Base-by-base conservation (phyloP, 1,140 invertebrate genomes). In the Apolygus lucorum region DNA sequence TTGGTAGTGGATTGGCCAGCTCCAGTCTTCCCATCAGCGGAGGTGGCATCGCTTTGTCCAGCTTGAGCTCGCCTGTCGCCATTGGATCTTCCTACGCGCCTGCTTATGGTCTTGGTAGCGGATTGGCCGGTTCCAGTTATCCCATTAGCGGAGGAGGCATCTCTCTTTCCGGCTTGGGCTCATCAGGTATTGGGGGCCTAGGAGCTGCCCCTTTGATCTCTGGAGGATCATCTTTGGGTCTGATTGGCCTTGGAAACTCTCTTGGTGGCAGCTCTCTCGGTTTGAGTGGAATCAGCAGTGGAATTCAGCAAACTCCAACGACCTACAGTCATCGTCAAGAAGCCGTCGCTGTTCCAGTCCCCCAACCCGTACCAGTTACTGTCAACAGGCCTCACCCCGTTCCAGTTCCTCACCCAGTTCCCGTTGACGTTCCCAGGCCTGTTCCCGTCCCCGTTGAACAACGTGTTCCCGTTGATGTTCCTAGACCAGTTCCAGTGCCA, bases 401-500 rank as follows among this genome's bases (percentile, higher is more conserved):
- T n/a, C 68, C 68, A n/a, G 63, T 70, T 22, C 68, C 68, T 34
- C 68, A 70, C 25, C 68, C 68, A 24, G 68, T 70, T 22, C 68
- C 68, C 28, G 69, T 70, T 24, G 52, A 67, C 34, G 69, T 70
- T 1, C 69, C 69, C 2, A 24, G 65, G 2, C 54, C 69, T 1
- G 63, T 67, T 8, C 34, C 28, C 22, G 67, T 70, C 34, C 63
- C 69, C n/a, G 63, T 74, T 42, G 52, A 65, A 1, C 75, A 76
- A 25, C 71, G 71, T 1, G 25, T 54, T 24, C 63, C 77, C 0
- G 79, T 80, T 21, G 76, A 77, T 0, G 77, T 81, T 0, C 79
- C 78, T 2, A 77, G 77, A 71, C 80, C 79, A 1, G 79, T 79
- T 71, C 79, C 79, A 2, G 78, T 80, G 2, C 77, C 77, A 67